Evolutionary conservation across 2,888 invertebrate genomes (phyloP), one percentile per base, ranked within the genome.

Genomic region (Subacronicta megacephala): DNA sequence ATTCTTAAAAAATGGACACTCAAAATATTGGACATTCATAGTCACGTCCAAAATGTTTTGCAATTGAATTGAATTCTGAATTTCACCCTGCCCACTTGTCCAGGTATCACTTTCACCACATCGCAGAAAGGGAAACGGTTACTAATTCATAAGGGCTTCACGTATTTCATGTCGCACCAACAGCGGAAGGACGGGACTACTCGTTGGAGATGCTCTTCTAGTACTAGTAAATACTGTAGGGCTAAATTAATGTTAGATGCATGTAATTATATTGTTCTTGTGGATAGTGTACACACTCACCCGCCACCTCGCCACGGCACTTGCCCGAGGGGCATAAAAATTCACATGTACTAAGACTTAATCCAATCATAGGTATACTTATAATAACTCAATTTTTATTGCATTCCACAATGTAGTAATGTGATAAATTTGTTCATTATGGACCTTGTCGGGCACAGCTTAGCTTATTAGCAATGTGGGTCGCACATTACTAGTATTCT

Each of bases 61-160:
- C n/a, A n/a, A n/a, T n/a, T n/a, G n/a, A n/a, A n/a, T n/a, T n/a
- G n/a, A n/a, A n/a, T n/a, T n/a, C n/a, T n/a, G n/a, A n/a, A n/a
- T n/a, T n/a, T n/a, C n/a, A n/a, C n/a, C n/a, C n/a, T n/a, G n/a
- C n/a, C n/a, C n/a, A n/a, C 5, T 31, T 5, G 31, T 43, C 9
- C 18, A 43, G 43, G 17, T 13, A 17, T 33, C 7, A 31, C 12
- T 7, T 43, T 18, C 43, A 33, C 18, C 2, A 31, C 9, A 18
- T 43, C 43, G 2, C 43, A n/a, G 16, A 43, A 18, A 43, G 43
- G 43, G 5, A 33, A 33, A 1, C n/a, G 13, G n/a, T 17, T 43
- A 17, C 10, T 43, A 3, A 0, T 43, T 6, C 10, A 33, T 3
- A 5, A 13, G 4, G 13, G 43, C n/a, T 43, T 3, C 18, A 9